Conservation (phyloP, 2,797 vertebrate species). For the Clamator glandarius region DNA sequence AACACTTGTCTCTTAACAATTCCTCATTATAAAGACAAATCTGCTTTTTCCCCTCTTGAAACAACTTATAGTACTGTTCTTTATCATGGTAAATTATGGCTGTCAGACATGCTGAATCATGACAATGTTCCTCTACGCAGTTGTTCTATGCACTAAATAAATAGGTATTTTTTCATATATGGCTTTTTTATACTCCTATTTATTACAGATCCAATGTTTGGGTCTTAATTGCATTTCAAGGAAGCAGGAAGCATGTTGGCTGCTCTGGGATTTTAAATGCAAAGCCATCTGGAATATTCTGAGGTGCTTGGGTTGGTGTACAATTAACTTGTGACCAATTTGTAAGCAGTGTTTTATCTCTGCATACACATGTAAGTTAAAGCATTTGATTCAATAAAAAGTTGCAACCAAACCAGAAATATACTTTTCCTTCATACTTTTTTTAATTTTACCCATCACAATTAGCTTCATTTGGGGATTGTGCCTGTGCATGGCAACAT, state of each 20-base stretch:
- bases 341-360: rapidly evolving
- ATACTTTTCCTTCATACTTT: not conserved
- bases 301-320: not conserved
- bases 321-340: rapidly evolving
- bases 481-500: rapidly evolving
- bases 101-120: not conserved
- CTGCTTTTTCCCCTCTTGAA: not conserved
- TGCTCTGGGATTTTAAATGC: not conserved
- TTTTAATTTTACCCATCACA: rapidly evolving
- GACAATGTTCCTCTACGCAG: not conserved
- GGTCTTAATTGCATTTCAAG: not conserved
- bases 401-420: not conserved
- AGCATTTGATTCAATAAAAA: not conserved
- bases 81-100: not conserved
- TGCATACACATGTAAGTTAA: rapidly evolving
- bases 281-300: not conserved
- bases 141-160: not conserved
- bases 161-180: rapidly evolving
- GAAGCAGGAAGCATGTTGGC: rapidly evolving
- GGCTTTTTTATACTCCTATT: not conserved
- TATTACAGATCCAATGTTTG: rapidly evolving
- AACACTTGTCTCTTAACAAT: not conserved
- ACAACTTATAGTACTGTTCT: not conserved
- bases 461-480: rapidly evolving
- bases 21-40: not conserved